phyloP scores from a whole-genome alignment of 2,888 invertebrate species.

The Gari tellinella region DNA sequence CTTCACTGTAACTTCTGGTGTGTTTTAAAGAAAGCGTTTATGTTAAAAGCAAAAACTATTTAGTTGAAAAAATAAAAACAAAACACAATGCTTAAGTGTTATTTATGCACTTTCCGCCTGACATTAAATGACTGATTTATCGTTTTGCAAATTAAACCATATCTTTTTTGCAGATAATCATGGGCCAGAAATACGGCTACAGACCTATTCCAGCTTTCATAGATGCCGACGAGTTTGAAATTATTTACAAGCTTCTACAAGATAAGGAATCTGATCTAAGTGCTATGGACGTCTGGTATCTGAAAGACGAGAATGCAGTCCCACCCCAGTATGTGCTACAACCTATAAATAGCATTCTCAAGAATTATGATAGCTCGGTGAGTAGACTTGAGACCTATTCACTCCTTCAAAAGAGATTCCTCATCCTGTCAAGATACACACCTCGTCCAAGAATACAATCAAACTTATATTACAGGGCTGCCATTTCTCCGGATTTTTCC shows the following conservation, averaged over 20 bases:
- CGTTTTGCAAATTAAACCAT: background rate
- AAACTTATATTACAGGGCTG: too few species aligned
- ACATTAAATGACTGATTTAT: too few species aligned
- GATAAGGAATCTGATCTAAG: slow-evolving; percentile 52
- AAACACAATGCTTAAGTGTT: too few species aligned
- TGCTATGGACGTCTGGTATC: slow-evolving; percentile 75
- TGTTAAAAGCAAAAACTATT: too few species aligned
- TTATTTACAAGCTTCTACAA: slow-evolving; percentile 61
- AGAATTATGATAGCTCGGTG: slow-evolving; percentile 56
- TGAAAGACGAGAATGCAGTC: slow-evolving; percentile 74
- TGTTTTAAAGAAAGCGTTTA: too few species aligned
- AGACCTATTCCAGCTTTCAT: slow-evolving; percentile 78
- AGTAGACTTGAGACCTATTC: background rate
- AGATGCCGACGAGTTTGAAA: slow-evolving; percentile 70
- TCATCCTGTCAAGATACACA: too few species aligned
- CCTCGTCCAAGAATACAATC: too few species aligned
- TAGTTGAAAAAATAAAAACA: too few species aligned
- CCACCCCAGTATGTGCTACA: slow-evolving; percentile 78
- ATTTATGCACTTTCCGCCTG: too few species aligned
- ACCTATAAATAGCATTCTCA: slow-evolving; percentile 56
- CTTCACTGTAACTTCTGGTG: too few species aligned
- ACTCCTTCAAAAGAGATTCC: too few species aligned
- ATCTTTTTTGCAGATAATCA: slow-evolving; percentile 65
- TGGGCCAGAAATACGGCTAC: slow-evolving; percentile 82
- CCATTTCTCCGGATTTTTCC: too few species aligned